Conservation (phyloP, 2,113 vertebrate species). For the Trochalopteron elliotii region DNA sequence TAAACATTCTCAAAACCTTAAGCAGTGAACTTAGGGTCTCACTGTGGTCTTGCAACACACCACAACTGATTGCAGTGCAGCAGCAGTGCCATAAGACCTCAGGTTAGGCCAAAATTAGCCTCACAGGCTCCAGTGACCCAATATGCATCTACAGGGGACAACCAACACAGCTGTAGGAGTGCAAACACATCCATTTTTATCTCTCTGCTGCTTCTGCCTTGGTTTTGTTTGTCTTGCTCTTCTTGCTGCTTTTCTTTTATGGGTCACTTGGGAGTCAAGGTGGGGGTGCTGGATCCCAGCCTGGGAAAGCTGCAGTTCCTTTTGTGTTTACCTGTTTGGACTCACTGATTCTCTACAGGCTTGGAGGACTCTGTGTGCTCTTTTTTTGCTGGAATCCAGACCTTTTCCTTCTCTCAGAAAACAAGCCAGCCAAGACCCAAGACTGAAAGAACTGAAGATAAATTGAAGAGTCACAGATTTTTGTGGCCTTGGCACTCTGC, state of each 20-base stretch:
- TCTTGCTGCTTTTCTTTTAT: background rate
- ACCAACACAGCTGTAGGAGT: accelerated
- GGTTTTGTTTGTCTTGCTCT: background rate
- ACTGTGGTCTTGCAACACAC: background rate
- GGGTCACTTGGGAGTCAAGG: background rate
- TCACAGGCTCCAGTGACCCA: background rate
- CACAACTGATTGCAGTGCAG: accelerated
- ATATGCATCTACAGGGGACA: background rate
- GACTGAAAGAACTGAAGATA: background rate
- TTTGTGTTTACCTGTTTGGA: background rate
- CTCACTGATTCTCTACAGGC: background rate
- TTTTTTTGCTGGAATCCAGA: background rate
- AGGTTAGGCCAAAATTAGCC: background rate
- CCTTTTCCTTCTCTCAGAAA: background rate
- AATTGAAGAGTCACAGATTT: background rate
- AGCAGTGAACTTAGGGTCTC: background rate
- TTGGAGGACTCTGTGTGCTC: background rate
- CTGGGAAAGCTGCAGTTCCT: background rate
- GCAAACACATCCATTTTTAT: background rate
- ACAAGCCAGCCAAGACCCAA: background rate
- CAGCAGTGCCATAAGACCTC: background rate
- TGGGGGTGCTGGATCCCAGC: background rate
- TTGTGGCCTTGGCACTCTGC: background rate
- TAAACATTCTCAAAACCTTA: background rate
- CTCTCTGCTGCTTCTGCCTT: background rate